phyloP scores from a whole-genome alignment of 2,113 vertebrate species.

The Morone saxatilis region DNA sequence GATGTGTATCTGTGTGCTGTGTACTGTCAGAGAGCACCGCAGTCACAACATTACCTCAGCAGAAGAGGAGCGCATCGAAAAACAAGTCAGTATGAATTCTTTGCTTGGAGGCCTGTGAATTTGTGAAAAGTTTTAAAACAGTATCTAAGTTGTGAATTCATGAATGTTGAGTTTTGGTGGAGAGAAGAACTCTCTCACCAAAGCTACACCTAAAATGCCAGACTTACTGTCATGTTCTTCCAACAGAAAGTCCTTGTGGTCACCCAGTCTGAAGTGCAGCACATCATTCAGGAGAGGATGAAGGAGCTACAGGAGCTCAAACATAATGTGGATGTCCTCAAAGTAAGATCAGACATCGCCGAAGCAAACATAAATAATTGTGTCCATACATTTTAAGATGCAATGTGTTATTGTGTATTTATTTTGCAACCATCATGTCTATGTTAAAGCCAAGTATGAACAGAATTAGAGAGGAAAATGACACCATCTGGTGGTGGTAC shows the following conservation, averaged over 20 bases:
- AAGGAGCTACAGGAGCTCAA: conserved; percentile 86
- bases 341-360: conserved; percentile 69
- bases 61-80: conserved; percentile 85
- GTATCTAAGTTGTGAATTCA: background rate
- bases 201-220: background rate
- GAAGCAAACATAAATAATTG: background rate
- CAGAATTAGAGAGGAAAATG: no score
- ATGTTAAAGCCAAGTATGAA: no score
- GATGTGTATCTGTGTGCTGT: conserved; percentile 82
- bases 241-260: conserved; percentile 82
- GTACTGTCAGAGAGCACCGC: conserved; percentile 85
- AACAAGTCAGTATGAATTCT: conserved; percentile 74
- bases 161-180: background rate
- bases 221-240: background rate
- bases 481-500: background rate
- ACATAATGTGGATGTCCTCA: conserved; percentile 84
- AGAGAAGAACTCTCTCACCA: background rate
- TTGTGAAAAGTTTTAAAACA: background rate
- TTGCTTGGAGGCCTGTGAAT: no score
- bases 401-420: background rate
- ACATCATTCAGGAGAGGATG: conserved; percentile 84
- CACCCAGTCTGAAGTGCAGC: conserved; percentile 84
- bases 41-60: conserved; percentile 84
- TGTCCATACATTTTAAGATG: background rate
- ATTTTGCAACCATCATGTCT: no score